These are phyloP conservation scores for Athalia rosae DNA, from an alignment of 2,888 invertebrate genomes.

Conservation along the genomic window DNA sequence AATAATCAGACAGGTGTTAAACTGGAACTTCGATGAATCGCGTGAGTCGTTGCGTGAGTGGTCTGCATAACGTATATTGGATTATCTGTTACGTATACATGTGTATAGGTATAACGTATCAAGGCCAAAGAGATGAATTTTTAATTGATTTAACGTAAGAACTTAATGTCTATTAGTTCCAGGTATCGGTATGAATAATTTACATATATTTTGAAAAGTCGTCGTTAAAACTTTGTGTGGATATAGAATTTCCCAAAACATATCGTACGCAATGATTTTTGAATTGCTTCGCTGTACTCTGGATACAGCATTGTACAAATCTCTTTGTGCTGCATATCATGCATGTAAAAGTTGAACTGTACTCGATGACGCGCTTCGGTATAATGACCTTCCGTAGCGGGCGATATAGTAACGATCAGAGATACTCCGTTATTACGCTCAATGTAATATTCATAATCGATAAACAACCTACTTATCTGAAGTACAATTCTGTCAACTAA, in stretches of 20 bases:
- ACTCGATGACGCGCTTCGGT: constrained; percentile 22
- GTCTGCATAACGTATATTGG: neutral
- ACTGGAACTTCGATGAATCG: neutral
- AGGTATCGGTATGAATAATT: neutral
- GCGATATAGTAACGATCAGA: neutral
- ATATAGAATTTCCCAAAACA: no score
- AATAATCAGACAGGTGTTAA: neutral
- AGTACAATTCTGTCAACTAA: neutral
- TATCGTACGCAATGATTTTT: neutral
- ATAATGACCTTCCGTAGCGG: constrained; percentile 25
- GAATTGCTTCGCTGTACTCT: neutral
- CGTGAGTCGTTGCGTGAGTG: neutral
- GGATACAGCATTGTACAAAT: neutral
- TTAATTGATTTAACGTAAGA: neutral
- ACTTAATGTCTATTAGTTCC: neutral
- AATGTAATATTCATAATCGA: constrained; percentile 22
- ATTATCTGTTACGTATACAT: no score
- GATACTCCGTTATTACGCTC: neutral
- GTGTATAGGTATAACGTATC: neutral
- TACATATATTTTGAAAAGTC: no score
- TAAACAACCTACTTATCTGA: neutral
- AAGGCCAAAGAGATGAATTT: constrained; percentile 10
- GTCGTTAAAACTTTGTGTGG: no score
- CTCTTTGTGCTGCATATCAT: neutral
- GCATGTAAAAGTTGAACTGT: neutral